phyloP scores from a whole-genome alignment of 2,113 vertebrate species.

The Delphinus delphis region DNA sequence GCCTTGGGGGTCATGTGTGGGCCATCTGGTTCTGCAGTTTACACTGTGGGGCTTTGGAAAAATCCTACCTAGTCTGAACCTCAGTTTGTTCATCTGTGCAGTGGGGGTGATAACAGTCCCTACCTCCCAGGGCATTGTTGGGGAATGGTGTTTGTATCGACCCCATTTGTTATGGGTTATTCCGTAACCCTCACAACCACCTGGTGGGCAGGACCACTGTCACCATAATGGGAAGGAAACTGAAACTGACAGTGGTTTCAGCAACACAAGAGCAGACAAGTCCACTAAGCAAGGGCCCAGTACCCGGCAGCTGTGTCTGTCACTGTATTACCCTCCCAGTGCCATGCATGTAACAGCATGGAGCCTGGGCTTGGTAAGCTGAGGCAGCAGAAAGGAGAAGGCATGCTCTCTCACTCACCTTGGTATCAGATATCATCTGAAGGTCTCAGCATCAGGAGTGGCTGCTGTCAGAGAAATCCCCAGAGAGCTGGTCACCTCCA shows the following conservation, averaged over 20 bases:
- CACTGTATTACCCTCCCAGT: neutral
- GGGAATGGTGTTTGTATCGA: too few species aligned
- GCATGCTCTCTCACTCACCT: neutral
- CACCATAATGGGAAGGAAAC: neutral
- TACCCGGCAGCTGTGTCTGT: neutral
- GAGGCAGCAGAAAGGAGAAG: neutral
- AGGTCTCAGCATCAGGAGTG: neutral
- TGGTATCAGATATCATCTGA: neutral
- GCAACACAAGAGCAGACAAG: neutral
- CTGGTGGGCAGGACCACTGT: neutral
- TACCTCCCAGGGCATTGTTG: neutral
- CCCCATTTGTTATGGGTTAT: neutral
- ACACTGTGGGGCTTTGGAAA: neutral
- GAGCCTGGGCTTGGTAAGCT: neutral
- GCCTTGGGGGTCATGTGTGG: neutral
- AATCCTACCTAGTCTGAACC: neutral
- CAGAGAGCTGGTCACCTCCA: neutral
- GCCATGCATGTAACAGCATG: fast-evolving
- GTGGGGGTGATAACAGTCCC: neutral
- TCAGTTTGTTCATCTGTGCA: neutral
- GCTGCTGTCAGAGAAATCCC: neutral
- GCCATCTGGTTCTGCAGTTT: neutral
- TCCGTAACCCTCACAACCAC: neutral
- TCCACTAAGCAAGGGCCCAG: neutral
- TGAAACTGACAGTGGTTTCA: neutral